Base-by-base conservation (phyloP, 2,113 vertebrate genomes). In the Dipodomys stephensi region DNA sequence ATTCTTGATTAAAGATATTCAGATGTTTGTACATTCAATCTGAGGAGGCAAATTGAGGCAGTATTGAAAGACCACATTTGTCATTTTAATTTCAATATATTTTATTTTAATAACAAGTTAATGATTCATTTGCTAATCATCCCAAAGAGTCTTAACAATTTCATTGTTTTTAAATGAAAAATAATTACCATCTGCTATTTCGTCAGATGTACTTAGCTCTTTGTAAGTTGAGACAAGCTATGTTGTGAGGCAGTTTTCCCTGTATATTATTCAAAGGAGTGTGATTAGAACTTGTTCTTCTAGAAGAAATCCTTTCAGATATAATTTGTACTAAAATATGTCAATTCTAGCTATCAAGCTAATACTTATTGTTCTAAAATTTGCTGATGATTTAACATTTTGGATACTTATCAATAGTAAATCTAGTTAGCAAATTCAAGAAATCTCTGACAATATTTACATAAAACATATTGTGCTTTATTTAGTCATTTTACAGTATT, bases 381-480 rank as follows among this genome's bases (percentile, higher is more conserved):
- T 2, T 76, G 78, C 1, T 20, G 92, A 57, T 69, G 57, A 18
- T 86, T 22, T 79, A 93, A 69, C 53, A 95, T 72, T 39, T 87
- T 79, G 93, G 25, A 90, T 94, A 83, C 15, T 60, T 83, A 71
- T 53, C 57, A 3, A 84, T 80, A 95, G 44, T 69, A 64, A 12
- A 79, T 12, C 68, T 28, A 95, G 77, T 65, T 85, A 71, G 4
- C 53, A 11, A 83, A 23, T 77, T 83, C 13, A 95, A 88, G 0
- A 81, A 92, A 85, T 86, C 22, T 71, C 4, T 13, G 18, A 88
- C 67, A 94, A 0, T 64, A 90, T 76, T 39, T 88, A 57, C 9
- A 62, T 82, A 88, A 87, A 98, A 95, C 7, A 22, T 72, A 73
- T 30, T 82, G 44, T 68, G 35, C 18, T 95, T 81, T 13, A 81